These are phyloP conservation scores for Tragelaphus buxtoni DNA, from an alignment of 2,113 vertebrate genomes.

Conservation along the genomic window DNA sequence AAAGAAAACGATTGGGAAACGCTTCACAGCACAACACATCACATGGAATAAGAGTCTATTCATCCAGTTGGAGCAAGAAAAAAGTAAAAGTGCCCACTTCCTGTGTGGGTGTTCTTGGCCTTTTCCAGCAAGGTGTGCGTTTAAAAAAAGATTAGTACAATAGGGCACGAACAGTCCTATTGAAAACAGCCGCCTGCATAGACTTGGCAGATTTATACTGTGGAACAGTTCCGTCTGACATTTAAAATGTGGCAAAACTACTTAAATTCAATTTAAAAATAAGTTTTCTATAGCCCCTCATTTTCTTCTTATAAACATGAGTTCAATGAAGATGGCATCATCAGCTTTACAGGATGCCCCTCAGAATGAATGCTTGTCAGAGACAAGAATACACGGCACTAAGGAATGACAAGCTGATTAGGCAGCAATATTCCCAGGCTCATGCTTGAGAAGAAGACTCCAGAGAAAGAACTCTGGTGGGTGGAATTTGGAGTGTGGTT, in stretches of 20 bases:
- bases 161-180: constrained; percentile 75
- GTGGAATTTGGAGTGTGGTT: constrained; percentile 36
- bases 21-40: constrained; percentile 54
- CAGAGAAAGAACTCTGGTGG: constrained; percentile 45
- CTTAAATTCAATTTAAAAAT: constrained; percentile 79
- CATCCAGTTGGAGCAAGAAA: constrained; percentile 71
- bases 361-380: constrained; percentile 52
- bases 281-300: constrained; percentile 67
- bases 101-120: constrained; percentile 79
- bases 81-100: constrained; percentile 74
- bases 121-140: constrained; percentile 71
- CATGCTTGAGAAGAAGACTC: constrained; percentile 15
- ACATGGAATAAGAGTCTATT: constrained; percentile 78
- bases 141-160: constrained; percentile 79
- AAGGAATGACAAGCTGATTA: constrained; percentile 8
- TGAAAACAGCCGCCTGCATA: constrained; percentile 77
- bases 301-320: constrained; percentile 59
- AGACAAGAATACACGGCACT: background rate
- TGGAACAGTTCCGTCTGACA: constrained; percentile 80
- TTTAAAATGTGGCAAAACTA: constrained; percentile 78
- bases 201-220: constrained; percentile 77
- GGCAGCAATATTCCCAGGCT: constrained; percentile 37
- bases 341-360: constrained; percentile 40
- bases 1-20: background rate
- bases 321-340: constrained; percentile 51